Conservation (phyloP, 2,888 invertebrate genomes). For the Cyrtodaria siliqua region DNA sequence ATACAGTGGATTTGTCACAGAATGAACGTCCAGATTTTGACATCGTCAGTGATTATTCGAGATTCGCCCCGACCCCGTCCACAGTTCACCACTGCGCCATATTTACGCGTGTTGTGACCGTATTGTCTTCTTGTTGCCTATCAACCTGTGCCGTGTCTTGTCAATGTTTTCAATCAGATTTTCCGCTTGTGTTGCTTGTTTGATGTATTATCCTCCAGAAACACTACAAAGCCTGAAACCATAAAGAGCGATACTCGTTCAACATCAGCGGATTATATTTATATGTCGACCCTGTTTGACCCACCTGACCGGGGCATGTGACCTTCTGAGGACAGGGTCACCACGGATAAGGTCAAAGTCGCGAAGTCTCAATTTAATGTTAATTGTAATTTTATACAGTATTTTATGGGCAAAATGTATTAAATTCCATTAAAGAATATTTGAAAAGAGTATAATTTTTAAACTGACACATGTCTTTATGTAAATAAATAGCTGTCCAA, state of each 20-base stretch:
- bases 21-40: too few relatives aligned
- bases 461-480: slow-evolving; percentile 27
- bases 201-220: slow-evolving; percentile 19
- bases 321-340: slow-evolving; percentile 48
- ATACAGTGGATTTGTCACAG: too few relatives aligned
- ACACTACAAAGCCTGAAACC: not conserved
- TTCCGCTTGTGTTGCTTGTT: slow-evolving; percentile 12
- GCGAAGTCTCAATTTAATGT: slow-evolving; percentile 21
- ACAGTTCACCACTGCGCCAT: slow-evolving; percentile 6
- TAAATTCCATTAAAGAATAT: slow-evolving; percentile 30
- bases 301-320: slow-evolving; percentile 38
- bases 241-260: slow-evolving; percentile 10
- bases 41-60: not conserved
- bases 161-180: slow-evolving; percentile 24
- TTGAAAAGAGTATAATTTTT: slow-evolving; percentile 23
- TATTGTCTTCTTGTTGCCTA: slow-evolving; percentile 17
- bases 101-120: not conserved
- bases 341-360: slow-evolving; percentile 35
- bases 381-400: slow-evolving; percentile 54
- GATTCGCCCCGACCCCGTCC: not conserved
- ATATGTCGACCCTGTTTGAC: slow-evolving; percentile 40
- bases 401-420: slow-evolving; percentile 40
- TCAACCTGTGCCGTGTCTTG: slow-evolving; percentile 15
- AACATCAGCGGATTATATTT: slow-evolving; percentile 37
- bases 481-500: slow-evolving; percentile 18